phyloP scores from a whole-genome alignment of 2,113 vertebrate species.

The Lates calcarifer region DNA sequence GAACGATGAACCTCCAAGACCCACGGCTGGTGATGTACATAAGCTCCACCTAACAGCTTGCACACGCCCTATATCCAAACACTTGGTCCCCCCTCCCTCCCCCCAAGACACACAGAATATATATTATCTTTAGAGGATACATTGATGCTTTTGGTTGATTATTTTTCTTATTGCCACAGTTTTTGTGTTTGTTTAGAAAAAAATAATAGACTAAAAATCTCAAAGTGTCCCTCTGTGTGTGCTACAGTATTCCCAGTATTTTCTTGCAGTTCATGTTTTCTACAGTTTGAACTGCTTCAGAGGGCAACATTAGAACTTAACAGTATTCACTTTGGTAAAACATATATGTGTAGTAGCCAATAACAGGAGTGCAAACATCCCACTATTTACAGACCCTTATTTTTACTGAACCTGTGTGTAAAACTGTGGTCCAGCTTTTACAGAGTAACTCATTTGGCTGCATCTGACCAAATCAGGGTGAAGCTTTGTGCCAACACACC shows the following conservation, averaged over 20 bases:
- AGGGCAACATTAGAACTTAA: neutral
- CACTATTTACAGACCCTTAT: neutral
- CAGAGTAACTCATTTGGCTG: neutral
- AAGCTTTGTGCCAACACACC: slow-evolving; percentile 25
- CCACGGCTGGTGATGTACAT: slow-evolving; percentile 72
- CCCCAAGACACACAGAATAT: slow-evolving; percentile 26
- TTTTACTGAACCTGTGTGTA: neutral
- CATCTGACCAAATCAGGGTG: slow-evolving; percentile 6
- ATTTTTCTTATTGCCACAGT: neutral
- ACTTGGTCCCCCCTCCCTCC: neutral
- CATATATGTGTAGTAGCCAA: slow-evolving; percentile 1
- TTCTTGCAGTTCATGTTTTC: slow-evolving; percentile 19
- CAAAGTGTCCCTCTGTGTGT: slow-evolving; percentile 1
- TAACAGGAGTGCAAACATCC: neutral
- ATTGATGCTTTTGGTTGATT: slow-evolving; percentile 2
- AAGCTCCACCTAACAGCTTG: slow-evolving; percentile 40
- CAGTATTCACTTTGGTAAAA: neutral
- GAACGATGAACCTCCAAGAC: slow-evolving; percentile 60
- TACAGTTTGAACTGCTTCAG: slow-evolving; percentile 22
- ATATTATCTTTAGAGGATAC: slow-evolving; percentile 1
- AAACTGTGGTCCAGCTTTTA: neutral
- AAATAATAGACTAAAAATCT: slow-evolving; percentile 13
- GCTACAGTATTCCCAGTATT: slow-evolving; percentile 21
- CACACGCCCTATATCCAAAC: slow-evolving; percentile 32
- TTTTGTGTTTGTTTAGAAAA: slow-evolving; percentile 11